phyloP scores from a whole-genome alignment of 2,797 vertebrate species.

The Silurus aristotelis region DNA sequence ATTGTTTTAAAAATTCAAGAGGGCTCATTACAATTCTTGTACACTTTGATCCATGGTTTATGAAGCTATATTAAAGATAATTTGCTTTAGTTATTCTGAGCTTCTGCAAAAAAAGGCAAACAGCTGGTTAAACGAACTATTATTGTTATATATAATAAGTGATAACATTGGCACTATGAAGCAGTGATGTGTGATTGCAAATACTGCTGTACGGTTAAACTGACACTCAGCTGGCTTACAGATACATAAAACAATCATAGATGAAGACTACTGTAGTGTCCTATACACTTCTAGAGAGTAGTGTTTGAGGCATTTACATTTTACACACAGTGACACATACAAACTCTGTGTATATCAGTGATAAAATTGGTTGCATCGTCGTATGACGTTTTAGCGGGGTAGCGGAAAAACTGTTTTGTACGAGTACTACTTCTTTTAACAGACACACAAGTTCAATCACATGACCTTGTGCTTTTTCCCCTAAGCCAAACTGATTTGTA shows the following conservation, averaged over 20 bases:
- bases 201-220: conserved; percentile 25
- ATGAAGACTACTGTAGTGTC: conserved; percentile 43
- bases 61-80: conserved; percentile 42
- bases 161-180: conserved; percentile 36
- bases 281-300: conserved; percentile 35
- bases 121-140: conserved; percentile 43
- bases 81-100: conserved; percentile 36
- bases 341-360: conserved; percentile 28
- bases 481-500: background rate
- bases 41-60: background rate
- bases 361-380: conserved; percentile 20
- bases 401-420: background rate
- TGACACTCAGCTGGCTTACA: conserved; percentile 31
- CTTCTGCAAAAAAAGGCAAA: conserved; percentile 47
- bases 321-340: conserved; percentile 44
- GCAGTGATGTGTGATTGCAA: conserved; percentile 42
- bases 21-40: background rate
- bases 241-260: conserved; percentile 46
- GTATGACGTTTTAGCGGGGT: conserved; percentile 21
- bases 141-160: conserved; percentile 30
- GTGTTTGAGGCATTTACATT: conserved; percentile 41
- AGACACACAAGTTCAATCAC: conserved; percentile 18
- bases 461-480: background rate
- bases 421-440: conserved; percentile 22
- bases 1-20: conserved; percentile 23